Conservation (phyloP, 2,888 invertebrate genomes). For the Leucophenga maculata region DNA sequence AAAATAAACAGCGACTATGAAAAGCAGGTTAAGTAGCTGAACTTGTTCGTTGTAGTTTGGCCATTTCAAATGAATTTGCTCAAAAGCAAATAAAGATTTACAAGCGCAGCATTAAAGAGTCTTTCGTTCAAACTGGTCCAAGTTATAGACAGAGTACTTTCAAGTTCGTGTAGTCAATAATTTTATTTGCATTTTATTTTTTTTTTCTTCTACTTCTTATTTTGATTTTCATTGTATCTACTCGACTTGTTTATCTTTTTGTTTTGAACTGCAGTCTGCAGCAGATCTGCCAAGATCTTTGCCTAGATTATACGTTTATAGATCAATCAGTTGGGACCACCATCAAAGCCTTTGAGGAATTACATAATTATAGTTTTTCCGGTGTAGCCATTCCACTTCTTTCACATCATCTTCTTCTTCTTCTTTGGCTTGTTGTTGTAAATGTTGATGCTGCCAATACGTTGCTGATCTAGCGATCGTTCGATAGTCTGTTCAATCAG, state of each 20-base stretch:
- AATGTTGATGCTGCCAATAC: too few relatives aligned
- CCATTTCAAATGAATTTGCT: background rate
- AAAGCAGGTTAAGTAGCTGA: slow-evolving; percentile 59
- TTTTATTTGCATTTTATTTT: slow-evolving; percentile 46
- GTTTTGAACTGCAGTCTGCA: background rate
- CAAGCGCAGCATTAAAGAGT: slow-evolving; percentile 36
- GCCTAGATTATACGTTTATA: slow-evolving; percentile 44
- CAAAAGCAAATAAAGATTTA: slow-evolving; percentile 60
- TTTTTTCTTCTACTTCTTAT: background rate
- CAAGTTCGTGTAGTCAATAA: slow-evolving; percentile 56
- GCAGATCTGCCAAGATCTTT: slow-evolving; percentile 24
- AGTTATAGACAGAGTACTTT: too few relatives aligned
- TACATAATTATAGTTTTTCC: slow-evolving; percentile 69
- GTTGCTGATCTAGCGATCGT: background rate
- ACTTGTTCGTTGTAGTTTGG: slow-evolving; percentile 30
- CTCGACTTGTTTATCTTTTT: background rate
- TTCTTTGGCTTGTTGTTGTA: too few relatives aligned
- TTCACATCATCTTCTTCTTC: too few relatives aligned
- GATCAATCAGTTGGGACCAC: slow-evolving; percentile 60
- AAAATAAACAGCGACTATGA: too few relatives aligned
- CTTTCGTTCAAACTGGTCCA: slow-evolving; percentile 26
- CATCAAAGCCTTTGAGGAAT: slow-evolving; percentile 68
- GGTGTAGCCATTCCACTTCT: slow-evolving; percentile 29
- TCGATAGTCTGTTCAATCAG: background rate
- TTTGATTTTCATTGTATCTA: background rate